Conservation (phyloP, 2,888 invertebrate genomes). For the Rutpela maculata region DNA sequence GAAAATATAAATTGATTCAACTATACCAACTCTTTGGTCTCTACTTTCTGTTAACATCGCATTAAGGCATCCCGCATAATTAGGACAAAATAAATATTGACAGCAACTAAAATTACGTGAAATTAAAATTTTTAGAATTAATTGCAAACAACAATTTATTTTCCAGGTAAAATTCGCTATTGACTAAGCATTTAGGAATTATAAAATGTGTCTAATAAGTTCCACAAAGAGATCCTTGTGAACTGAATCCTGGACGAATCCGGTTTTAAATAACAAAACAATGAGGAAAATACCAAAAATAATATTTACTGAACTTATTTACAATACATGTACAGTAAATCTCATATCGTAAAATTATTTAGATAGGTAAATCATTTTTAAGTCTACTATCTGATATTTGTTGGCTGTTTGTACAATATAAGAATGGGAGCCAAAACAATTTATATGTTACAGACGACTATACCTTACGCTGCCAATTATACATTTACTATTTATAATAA, state of each 20-base stretch:
- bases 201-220: background rate
- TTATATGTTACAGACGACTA: background rate
- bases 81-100: no score
- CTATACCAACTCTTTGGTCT: no score
- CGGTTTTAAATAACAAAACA: background rate
- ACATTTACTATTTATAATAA: background rate
- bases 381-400: background rate
- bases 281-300: background rate
- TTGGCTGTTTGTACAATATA: slow-evolving; percentile 7
- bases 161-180: no score
- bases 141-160: no score
- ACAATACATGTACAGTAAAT: background rate
- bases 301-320: background rate
- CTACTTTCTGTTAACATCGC: no score
- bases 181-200: no score
- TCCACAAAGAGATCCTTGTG: background rate
- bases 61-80: no score
- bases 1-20: no score
- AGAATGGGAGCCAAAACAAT: background rate
- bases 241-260: background rate
- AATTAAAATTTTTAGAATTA: no score
- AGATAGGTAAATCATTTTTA: background rate
- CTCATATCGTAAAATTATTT: background rate
- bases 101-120: no score
- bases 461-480: background rate